Evolutionary conservation across 2,113 vertebrate species (phyloP).

Genomic region (Diphyllodes magnificus): DNA sequence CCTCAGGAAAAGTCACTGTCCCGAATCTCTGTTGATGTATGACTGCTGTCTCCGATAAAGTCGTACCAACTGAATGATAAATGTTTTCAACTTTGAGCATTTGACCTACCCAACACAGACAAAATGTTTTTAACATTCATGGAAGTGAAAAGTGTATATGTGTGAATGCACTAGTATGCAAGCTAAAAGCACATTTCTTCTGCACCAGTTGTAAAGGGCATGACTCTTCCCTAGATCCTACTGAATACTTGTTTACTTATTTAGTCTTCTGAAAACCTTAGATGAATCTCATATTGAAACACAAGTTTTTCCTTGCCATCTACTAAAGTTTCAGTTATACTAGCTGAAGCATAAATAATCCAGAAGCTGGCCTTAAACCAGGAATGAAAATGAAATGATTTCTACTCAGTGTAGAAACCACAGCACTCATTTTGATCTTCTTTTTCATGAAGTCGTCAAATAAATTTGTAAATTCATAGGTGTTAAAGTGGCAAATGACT

Average conservation of each 20-base stretch:
- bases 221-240: not conserved
- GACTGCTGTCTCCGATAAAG: not conserved
- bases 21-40: not conserved
- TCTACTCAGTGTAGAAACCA: not conserved
- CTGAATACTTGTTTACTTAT: not conserved
- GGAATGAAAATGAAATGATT: not conserved
- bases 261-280: not conserved
- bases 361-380: not conserved
- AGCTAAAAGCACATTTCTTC: not conserved
- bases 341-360: conserved; percentile 2
- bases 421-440: not conserved
- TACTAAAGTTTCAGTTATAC: not conserved
- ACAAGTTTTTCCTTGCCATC: not conserved
- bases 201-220: not conserved
- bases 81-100: not conserved
- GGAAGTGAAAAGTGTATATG: not conserved
- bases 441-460: not conserved
- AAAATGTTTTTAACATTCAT: not conserved
- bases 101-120: not conserved
- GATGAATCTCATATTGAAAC: not conserved
- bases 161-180: not conserved
- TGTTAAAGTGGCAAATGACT: not conserved
- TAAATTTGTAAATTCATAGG: not conserved
- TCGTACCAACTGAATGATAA: not conserved
- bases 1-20: not conserved